Percentiles rank a stretch among this genome's conserved stretches.
These are phyloP conservation scores for Clepsis dumicolana DNA, from an alignment of 2,888 invertebrate species.

Conservation along the genomic window DNA sequence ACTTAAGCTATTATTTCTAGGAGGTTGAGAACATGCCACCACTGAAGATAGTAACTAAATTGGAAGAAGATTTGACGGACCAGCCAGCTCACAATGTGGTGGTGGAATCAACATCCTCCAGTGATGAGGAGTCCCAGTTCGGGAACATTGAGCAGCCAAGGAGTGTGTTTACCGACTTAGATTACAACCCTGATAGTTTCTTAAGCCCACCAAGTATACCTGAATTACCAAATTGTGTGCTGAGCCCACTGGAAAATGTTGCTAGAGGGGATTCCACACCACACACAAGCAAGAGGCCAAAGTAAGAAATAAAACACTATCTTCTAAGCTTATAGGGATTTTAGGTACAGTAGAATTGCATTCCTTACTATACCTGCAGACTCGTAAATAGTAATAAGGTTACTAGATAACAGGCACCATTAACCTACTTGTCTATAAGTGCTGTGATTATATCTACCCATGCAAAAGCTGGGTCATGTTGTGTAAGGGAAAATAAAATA, in stretches of 20 bases:
- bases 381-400: slow-evolving; percentile 22
- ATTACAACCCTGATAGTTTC: slow-evolving; percentile 80
- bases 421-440: slow-evolving; percentile 37
- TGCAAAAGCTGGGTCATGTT: slow-evolving; percentile 15
- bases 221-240: slow-evolving; percentile 75
- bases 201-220: slow-evolving; percentile 81
- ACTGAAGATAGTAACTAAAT: slow-evolving; percentile 63
- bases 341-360: background rate
- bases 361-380: slow-evolving; percentile 1
- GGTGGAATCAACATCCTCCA: slow-evolving; percentile 78
- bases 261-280: slow-evolving; percentile 81
- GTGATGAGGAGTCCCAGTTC: slow-evolving; percentile 75
- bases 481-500: background rate
- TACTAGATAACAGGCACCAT: slow-evolving; percentile 34
- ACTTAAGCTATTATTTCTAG: slow-evolving; percentile 53
- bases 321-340: background rate
- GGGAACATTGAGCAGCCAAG: slow-evolving; percentile 69
- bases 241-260: slow-evolving; percentile 82
- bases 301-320: slow-evolving; percentile 57
- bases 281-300: slow-evolving; percentile 80
- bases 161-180: slow-evolving; percentile 76
- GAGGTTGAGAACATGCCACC: slow-evolving; percentile 82
- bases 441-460: slow-evolving; percentile 22
- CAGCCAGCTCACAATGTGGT: slow-evolving; percentile 75
- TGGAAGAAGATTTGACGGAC: slow-evolving; percentile 65